Conservation (phyloP, 64 coral and sea anemone species). For the Porites australiensis region DNA sequence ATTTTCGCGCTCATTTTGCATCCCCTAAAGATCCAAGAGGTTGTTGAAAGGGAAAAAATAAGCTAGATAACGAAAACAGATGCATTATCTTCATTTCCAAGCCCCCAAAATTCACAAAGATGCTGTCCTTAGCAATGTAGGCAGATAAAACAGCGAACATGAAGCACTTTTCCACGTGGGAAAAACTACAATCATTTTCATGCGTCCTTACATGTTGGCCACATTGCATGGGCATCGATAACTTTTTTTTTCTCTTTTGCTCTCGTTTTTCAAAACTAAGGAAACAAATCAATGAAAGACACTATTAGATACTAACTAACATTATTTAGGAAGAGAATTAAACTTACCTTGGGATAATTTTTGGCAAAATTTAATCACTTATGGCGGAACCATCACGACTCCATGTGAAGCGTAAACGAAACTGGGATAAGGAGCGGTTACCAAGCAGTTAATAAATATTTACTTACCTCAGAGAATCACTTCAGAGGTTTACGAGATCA, state of each 20-base stretch:
- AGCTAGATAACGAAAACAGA: not conserved
- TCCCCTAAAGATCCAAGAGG: not conserved
- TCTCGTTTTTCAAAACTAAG: not conserved
- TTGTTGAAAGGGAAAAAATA: not conserved
- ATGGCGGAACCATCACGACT: constrained; percentile 30
- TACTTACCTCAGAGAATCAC: not conserved
- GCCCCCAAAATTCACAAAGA: not conserved
- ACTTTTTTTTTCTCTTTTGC: constrained; percentile 15
- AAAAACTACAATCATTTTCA: constrained; percentile 36
- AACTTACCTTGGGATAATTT: constrained; percentile 26
- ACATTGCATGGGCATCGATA: constrained; percentile 9
- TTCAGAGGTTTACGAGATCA: too few species aligned
- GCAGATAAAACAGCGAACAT: constrained; percentile 46
- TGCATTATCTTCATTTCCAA: not conserved
- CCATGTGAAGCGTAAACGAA: constrained; percentile 63
- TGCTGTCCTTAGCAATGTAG: not conserved
- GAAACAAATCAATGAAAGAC: not conserved
- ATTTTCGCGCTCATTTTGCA: not conserved
- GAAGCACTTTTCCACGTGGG: constrained; percentile 27
- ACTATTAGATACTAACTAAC: not conserved
- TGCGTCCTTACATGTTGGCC: constrained; percentile 31
- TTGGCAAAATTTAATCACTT: not conserved
- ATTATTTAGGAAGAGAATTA: not conserved
- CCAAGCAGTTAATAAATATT: not conserved
- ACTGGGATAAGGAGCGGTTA: constrained; percentile 21